Base-by-base conservation (phyloP, 2,113 vertebrate genomes). In the Lutjanus erythropterus region DNA sequence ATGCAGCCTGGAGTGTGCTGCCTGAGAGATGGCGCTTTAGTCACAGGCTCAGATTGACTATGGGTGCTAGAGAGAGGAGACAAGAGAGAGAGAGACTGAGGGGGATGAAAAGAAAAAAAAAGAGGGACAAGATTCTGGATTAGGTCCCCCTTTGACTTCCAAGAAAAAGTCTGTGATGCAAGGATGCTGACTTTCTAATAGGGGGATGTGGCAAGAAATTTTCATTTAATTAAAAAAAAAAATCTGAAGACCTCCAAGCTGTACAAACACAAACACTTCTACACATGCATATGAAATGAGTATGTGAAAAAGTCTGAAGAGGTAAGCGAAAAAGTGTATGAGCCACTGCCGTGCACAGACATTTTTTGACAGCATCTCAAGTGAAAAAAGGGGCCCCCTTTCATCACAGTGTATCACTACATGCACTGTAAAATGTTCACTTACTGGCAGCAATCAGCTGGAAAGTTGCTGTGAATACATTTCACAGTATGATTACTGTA, bases 11-110 rank as follows among this genome's bases (percentile, higher is more conserved):
- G 67, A 80, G 87, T 77, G 77, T 49, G 58, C 78, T 80, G 83
- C 61, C 67, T 37, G 86, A 79, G 89, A 86, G 89, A 89, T 86
- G 86, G 78, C 85, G 88, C 81, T 89, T 91, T 81, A 84, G 86
- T 86, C 89, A 85, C 83, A 76, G 80, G 53, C 70, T 77, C 56
- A 80, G 80, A 87, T 71, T 73, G 81, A 75, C 66, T 64, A 29
- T 72, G 80, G 79, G 66, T 62, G 77, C 72, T 47, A 5, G 56
- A 65, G 70, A 71, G 42, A 37, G 7, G 18, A 55, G 64, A 62
- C 5, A n/a, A 18, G 10, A 16, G 65, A 52, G 56, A 21, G 16
- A 18, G 33, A n/a, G n/a, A n/a, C n/a, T n/a, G n/a, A n/a, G 19
- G 39, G 55, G 27, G 23, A 9, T 23, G 23, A 39, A 44, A 42